These are phyloP conservation scores for Dicyrtomina minuta DNA, from an alignment of 2,888 invertebrate genomes.

Conservation along the genomic window DNA sequence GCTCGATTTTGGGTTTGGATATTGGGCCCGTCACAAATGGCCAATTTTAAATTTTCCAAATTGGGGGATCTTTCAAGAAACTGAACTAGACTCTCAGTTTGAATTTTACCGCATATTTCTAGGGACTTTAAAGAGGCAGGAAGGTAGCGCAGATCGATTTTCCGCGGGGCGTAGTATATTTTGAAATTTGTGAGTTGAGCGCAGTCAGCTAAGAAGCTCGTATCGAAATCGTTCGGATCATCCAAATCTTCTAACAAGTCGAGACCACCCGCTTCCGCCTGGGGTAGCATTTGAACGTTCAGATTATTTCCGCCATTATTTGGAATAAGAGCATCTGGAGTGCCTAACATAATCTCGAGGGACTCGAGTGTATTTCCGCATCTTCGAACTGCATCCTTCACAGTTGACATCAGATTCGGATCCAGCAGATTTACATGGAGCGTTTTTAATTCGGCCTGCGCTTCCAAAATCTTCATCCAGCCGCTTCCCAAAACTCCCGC, in stretches of 20 bases:
- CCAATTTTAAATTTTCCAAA: neutral
- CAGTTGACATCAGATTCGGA: neutral
- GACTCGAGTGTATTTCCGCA: neutral
- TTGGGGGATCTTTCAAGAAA: neutral
- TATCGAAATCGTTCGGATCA: neutral
- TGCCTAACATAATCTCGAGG: neutral
- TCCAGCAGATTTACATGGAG: neutral
- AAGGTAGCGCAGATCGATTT: conserved; percentile 11
- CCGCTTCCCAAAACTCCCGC: neutral
- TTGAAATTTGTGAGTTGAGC: neutral
- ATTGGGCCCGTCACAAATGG: neutral
- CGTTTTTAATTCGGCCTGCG: neutral
- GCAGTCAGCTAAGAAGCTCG: conserved; percentile 12
- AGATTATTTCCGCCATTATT: too few relatives aligned
- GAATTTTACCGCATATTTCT: conserved; percentile 12
- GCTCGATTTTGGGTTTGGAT: neutral
- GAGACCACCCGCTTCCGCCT: too few relatives aligned
- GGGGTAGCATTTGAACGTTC: too few relatives aligned
- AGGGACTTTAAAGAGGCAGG: neutral
- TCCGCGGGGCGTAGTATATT: conserved; percentile 5
- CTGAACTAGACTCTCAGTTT: neutral
- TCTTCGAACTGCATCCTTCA: neutral
- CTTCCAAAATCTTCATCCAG: neutral
- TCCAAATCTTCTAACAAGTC: too few relatives aligned
- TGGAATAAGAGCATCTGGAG: conserved; percentile 11